Conservation (phyloP, 2,113 vertebrate genomes). For the Crocuta crocuta region DNA sequence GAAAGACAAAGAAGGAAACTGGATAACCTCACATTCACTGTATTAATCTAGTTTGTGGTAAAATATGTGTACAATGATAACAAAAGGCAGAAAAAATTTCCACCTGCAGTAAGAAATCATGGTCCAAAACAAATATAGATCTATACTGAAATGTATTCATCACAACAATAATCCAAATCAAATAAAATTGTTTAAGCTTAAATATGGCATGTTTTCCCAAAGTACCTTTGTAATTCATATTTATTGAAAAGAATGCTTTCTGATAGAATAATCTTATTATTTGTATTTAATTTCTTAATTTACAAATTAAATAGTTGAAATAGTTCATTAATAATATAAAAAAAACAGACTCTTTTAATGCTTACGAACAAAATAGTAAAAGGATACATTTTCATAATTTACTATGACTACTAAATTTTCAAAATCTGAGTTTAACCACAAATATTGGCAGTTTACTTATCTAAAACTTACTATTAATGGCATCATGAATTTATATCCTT, state of each 20-base stretch:
- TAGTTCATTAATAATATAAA: neutral
- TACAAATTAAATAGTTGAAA: neutral
- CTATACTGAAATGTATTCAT: neutral
- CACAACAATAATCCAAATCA: neutral
- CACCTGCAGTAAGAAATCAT: neutral
- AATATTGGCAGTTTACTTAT: neutral
- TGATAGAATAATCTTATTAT: neutral
- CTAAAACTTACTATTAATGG: neutral
- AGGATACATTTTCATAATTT: neutral
- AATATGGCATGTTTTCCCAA: neutral
- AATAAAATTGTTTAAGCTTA: neutral
- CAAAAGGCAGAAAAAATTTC: neutral
- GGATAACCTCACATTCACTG: neutral
- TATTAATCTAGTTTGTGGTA: neutral
- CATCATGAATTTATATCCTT: neutral
- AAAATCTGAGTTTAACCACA: neutral
- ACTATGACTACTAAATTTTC: neutral
- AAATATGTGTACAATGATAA: neutral
- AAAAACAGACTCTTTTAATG: neutral
- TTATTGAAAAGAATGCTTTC: neutral
- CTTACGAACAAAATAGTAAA: neutral
- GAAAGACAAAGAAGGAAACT: neutral
- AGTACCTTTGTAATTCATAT: neutral
- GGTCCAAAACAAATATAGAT: neutral
- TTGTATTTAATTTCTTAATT: neutral